Conservation (phyloP, 2,113 vertebrate species). For the Chauna torquata region DNA sequence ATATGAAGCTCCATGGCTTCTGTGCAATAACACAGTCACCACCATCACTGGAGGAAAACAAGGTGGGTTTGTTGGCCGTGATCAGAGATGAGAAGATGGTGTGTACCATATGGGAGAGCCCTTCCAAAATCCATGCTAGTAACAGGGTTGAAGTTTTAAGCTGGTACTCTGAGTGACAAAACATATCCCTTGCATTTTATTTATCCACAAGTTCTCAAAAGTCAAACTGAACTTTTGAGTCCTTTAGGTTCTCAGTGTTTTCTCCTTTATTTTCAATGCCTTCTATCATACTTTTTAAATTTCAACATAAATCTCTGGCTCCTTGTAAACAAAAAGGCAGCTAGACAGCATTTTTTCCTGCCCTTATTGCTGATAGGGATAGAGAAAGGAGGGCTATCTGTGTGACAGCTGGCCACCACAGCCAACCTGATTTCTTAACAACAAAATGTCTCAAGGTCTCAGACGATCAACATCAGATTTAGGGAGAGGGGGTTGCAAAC, state of each 20-base stretch:
- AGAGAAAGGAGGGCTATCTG: not conserved
- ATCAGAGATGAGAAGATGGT: not conserved
- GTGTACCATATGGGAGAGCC: not conserved
- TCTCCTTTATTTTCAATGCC: not conserved
- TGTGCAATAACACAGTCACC: not conserved
- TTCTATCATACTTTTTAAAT: not conserved
- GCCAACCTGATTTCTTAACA: not conserved
- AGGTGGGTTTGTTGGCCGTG: not conserved
- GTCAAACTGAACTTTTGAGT: not conserved
- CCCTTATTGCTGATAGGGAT: not conserved
- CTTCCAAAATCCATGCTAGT: not conserved
- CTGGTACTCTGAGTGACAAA: not conserved
- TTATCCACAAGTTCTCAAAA: not conserved
- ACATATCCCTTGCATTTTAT: not conserved
- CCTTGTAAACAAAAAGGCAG: not conserved
- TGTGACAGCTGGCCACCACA: not conserved
- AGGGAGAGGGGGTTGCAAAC: not conserved
- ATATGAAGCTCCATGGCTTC: not conserved
- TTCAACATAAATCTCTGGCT: not conserved
- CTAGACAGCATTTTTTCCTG: not conserved
- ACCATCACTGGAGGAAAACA: not conserved
- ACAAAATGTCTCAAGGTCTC: not conserved
- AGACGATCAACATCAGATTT: not conserved
- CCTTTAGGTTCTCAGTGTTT: not conserved
- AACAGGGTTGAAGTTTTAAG: not conserved